phyloP scores from a whole-genome alignment of 2,797 vertebrate genomes.

The Spondyliosoma cantharus region DNA sequence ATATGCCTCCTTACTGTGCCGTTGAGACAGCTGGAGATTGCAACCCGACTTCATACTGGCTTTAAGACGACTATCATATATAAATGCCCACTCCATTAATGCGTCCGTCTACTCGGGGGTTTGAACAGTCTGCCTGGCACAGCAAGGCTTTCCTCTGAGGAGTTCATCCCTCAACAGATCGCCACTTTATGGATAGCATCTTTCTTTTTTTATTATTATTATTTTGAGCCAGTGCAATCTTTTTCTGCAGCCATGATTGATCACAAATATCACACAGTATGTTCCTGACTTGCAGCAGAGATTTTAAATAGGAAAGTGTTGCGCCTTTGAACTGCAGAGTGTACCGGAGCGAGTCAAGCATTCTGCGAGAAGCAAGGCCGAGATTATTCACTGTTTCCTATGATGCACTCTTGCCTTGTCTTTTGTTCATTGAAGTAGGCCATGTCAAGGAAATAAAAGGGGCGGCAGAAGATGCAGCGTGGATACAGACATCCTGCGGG shows the following conservation, averaged over 20 bases:
- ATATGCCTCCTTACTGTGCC: conserved; percentile 32
- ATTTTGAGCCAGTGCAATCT: conserved; percentile 71
- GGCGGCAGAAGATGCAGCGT: conserved; percentile 24
- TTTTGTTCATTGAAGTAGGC: conserved; percentile 72
- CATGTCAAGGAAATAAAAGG: conserved; percentile 52
- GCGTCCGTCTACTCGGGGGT: conserved; percentile 51
- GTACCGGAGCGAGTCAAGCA: conserved; percentile 49
- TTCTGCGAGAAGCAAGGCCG: conserved; percentile 56
- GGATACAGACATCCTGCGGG: conserved; percentile 20
- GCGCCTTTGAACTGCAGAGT: conserved; percentile 65
- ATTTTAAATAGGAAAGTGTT: conserved; percentile 68
- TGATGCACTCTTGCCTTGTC: conserved; percentile 57
- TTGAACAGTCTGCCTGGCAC: conserved; percentile 65
- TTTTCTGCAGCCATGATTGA: conserved; percentile 72
- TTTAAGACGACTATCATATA: conserved; percentile 58
- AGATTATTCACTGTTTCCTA: conserved; percentile 59
- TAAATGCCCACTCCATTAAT: conserved; percentile 66
- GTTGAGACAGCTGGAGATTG: conserved; percentile 47
- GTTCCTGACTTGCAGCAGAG: conserved; percentile 60
- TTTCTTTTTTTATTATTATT: conserved; percentile 56
- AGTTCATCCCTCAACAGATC: conserved; percentile 75
- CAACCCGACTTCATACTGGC: conserved; percentile 50
- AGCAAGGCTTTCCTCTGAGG: conserved; percentile 59
- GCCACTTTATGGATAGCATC: conserved; percentile 69
- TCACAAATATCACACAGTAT: conserved; percentile 77